Evolutionary conservation across 2,797 vertebrate genomes (phyloP).

Genomic region (Hapalemur alaotrensis): DNA sequence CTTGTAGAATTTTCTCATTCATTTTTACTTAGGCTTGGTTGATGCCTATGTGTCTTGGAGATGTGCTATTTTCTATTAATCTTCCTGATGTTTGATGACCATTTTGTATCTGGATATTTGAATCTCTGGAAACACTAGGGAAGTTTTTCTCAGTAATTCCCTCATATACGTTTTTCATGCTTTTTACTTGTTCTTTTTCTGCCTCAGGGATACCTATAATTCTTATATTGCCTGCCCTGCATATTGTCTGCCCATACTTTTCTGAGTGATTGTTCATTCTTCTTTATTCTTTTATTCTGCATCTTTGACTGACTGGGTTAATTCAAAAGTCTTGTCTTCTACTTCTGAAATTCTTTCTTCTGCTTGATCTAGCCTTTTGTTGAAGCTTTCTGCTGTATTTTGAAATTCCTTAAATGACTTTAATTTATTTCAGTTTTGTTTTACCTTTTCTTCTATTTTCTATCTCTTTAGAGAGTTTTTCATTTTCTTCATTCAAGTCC

Average conservation of each 20-base stretch:
- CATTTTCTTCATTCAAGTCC: not conserved
- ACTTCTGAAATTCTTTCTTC: not conserved
- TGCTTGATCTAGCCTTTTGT: not conserved
- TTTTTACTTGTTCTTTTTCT: not conserved
- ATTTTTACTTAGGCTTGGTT: not conserved
- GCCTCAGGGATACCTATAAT: not conserved
- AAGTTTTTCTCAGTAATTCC: not conserved
- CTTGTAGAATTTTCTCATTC: not conserved
- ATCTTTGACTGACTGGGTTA: not conserved
- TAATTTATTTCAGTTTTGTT: not conserved
- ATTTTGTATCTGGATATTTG: too few relatives aligned
- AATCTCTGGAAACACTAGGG: too few relatives aligned
- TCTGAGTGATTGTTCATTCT: not conserved
- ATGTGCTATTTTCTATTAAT: not conserved
- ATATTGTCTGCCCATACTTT: not conserved
- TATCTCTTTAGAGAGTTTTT: not conserved
- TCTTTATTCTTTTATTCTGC: not conserved
- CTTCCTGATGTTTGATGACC: not conserved
- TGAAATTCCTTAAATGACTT: not conserved
- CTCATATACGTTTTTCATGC: not conserved
- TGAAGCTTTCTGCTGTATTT: not conserved
- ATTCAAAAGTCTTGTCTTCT: not conserved
- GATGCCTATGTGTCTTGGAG: not conserved
- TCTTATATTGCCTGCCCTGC: not conserved
- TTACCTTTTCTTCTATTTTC: too few relatives aligned